These are phyloP conservation scores for Pristionchus arcanus DNA, from an alignment of 2,888 invertebrate genomes.

Conservation along the genomic window DNA sequence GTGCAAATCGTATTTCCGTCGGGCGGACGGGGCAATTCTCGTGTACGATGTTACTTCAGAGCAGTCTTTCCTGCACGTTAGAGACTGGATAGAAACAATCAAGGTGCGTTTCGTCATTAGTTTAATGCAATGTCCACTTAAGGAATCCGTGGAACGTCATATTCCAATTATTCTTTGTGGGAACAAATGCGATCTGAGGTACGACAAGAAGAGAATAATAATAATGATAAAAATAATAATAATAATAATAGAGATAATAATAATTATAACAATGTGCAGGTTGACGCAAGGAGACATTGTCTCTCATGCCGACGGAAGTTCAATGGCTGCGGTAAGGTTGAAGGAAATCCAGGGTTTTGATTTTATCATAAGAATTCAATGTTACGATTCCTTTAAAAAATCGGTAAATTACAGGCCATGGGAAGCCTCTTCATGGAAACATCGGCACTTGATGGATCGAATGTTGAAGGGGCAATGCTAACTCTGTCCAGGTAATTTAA, in stretches of 20 bases:
- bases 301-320: constrained; percentile 63
- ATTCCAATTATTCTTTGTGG: constrained; percentile 84
- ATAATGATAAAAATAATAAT: no score
- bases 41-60: constrained; percentile 84
- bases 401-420: constrained; percentile 63
- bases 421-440: constrained; percentile 74
- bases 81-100: constrained; percentile 84
- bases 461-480: constrained; percentile 72
- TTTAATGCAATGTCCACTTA: not conserved
- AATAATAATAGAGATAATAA: no score
- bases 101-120: constrained; percentile 80
- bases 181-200: constrained; percentile 83
- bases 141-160: constrained; percentile 83
- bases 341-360: not conserved
- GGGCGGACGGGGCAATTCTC: constrained; percentile 84
- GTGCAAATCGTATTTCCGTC: constrained; percentile 84
- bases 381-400: no score
- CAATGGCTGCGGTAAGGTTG: constrained; percentile 67
- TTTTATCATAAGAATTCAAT: no score
- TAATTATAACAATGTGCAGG: not conserved
- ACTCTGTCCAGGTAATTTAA: constrained; percentile 69
- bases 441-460: constrained; percentile 74
- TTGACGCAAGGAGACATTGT: constrained; percentile 62
- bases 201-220: not conserved
- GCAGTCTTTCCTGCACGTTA: constrained; percentile 83